Conservation (phyloP, 2,113 vertebrate species). For the Acanthisitta chloris region DNA sequence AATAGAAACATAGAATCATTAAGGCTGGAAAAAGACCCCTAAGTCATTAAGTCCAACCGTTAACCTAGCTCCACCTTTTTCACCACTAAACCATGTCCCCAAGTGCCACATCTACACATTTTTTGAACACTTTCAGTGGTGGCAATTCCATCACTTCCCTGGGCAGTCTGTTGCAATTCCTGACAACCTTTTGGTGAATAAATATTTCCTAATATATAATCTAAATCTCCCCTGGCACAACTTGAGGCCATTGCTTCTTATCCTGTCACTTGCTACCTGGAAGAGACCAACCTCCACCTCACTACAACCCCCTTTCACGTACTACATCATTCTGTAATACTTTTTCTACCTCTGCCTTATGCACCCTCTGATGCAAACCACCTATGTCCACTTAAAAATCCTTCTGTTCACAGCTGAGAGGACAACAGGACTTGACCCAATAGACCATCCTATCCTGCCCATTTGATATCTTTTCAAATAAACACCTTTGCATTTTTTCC, state of each 20-base stretch:
- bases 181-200: neutral
- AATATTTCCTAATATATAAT: neutral
- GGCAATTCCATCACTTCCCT: neutral
- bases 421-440: neutral
- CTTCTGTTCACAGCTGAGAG: neutral
- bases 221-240: neutral
- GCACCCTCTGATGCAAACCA: neutral
- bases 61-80: neutral
- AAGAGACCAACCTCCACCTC: neutral
- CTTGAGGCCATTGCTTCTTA: neutral
- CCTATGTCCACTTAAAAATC: neutral
- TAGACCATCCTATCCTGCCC: neutral
- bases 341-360: neutral
- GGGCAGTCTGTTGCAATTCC: neutral
- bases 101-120: no score
- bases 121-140: neutral
- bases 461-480: neutral
- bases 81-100: neutral
- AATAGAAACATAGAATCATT: neutral
- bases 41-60: rapidly evolving
- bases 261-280: neutral
- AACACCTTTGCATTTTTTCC: neutral
- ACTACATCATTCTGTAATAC: neutral
- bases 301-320: neutral
- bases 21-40: neutral